Evolutionary conservation across 2,113 vertebrate genomes (phyloP).

Genomic region (Tyto alba): DNA sequence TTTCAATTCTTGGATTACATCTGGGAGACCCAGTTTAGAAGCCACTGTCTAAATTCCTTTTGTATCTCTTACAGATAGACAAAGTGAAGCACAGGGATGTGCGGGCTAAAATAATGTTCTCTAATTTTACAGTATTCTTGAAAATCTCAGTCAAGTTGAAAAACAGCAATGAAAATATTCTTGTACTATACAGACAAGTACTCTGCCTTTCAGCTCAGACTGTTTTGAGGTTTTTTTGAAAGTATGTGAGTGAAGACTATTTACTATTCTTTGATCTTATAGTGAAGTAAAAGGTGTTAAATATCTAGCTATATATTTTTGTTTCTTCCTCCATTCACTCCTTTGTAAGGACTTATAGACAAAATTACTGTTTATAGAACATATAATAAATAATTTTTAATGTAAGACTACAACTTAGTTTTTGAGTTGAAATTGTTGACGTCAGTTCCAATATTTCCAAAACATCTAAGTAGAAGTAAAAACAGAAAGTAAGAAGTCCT

Average conservation of each 20-base stretch:
- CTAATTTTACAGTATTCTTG: background rate
- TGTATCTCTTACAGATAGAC: background rate
- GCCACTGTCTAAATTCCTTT: background rate
- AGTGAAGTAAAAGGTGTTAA: background rate
- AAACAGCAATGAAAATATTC: background rate
- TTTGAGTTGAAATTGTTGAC: background rate
- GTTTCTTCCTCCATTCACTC: background rate
- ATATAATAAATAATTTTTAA: background rate
- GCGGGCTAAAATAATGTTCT: background rate
- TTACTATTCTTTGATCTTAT: background rate
- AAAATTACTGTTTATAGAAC: background rate
- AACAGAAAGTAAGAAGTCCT: background rate
- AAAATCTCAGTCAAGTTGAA: background rate
- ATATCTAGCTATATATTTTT: background rate
- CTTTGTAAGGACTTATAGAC: background rate
- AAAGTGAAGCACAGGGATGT: background rate
- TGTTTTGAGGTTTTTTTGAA: background rate
- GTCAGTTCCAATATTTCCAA: background rate
- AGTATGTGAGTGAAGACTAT: background rate
- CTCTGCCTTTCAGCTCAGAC: background rate
- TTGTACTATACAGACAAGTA: background rate
- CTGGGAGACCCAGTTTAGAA: background rate
- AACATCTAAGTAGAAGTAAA: background rate
- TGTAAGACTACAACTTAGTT: background rate
- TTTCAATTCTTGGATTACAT: background rate